These are phyloP conservation scores for Sciurus carolinensis DNA, from an alignment of 2,797 vertebrate genomes.

Conservation along the genomic window DNA sequence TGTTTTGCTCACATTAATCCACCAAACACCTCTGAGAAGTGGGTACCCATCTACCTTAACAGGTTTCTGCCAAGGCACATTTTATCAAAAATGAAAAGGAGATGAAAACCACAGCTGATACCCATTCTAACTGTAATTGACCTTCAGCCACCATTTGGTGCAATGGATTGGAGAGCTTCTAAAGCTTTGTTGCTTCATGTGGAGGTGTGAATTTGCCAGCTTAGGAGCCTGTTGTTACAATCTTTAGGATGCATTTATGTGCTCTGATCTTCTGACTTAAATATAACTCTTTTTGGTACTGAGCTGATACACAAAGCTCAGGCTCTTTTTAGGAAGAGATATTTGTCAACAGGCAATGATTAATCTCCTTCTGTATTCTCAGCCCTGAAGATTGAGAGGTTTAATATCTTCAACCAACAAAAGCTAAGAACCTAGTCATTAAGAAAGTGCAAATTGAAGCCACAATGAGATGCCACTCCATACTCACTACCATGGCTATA, in stretches of 20 bases:
- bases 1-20: conserved; percentile 31
- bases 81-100: conserved; percentile 63
- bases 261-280: conserved; percentile 46
- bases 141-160: conserved; percentile 26
- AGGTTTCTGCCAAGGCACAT: conserved; percentile 34
- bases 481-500: neutral
- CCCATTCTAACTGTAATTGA: neutral
- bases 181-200: neutral
- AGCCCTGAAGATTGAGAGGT: neutral
- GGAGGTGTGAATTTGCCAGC: neutral
- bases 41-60: conserved; percentile 30
- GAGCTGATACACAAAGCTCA: conserved; percentile 21
- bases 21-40: conserved; percentile 45
- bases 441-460: conserved; percentile 15
- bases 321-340: conserved; percentile 8
- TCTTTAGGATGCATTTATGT: neutral
- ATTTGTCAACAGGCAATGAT: conserved; percentile 6
- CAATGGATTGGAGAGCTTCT: neutral
- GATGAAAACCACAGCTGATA: conserved; percentile 40
- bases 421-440: neutral
- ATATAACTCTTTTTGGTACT: conserved; percentile 29
- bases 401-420: neutral
- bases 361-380: conserved; percentile 15
- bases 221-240: neutral
- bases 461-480: neutral